phyloP scores from a whole-genome alignment of 2,797 vertebrate species.

The Enteromius paludinosus region DNA sequence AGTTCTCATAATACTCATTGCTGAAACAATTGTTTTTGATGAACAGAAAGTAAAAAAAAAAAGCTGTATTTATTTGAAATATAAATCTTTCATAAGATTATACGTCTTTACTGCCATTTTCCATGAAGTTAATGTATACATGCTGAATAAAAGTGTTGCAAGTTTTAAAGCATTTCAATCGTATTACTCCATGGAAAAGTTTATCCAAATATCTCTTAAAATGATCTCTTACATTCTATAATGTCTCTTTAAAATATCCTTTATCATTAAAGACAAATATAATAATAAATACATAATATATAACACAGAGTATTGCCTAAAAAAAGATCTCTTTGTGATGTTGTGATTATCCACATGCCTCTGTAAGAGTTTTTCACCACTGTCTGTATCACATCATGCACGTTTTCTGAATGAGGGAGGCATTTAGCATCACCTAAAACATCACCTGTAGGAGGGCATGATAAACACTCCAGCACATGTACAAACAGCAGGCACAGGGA shows the following conservation, averaged over 20 bases:
- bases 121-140: background rate
- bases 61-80: background rate
- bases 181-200: background rate
- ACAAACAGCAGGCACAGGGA: constrained; percentile 5
- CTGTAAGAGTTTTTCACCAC: background rate
- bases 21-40: background rate
- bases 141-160: background rate
- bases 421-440: constrained; percentile 6
- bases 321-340: background rate
- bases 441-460: background rate
- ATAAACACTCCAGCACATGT: constrained; percentile 3
- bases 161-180: background rate
- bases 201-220: background rate
- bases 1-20: background rate
- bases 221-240: background rate
- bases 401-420: background rate
- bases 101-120: background rate
- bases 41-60: background rate
- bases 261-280: background rate
- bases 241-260: background rate
- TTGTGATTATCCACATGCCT: background rate
- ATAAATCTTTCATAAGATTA: background rate
- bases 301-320: background rate
- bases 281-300: background rate
- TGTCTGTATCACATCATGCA: background rate